Conservation (phyloP, 2,888 invertebrate species). For the Trichogramma evanescens region DNA sequence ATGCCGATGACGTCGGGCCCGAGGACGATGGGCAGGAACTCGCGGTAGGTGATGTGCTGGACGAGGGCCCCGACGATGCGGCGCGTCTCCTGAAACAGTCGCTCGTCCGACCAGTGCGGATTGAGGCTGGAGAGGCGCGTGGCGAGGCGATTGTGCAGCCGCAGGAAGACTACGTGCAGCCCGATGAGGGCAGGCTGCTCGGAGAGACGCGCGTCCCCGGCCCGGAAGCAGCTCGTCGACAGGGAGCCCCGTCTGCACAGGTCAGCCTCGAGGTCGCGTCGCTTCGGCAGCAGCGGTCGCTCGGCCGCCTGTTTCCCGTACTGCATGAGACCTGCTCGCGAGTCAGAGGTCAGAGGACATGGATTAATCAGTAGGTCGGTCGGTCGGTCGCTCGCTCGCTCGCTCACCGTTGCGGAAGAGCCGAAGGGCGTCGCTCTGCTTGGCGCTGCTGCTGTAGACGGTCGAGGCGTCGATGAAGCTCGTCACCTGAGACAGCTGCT, state of each 20-base stretch:
- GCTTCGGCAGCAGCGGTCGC: constrained; percentile 52
- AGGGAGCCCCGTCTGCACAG: constrained; percentile 66
- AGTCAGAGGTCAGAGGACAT: background rate
- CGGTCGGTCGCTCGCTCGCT: background rate
- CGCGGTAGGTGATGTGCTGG: constrained; percentile 78
- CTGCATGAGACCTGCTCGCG: constrained; percentile 40
- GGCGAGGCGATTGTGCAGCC: constrained; percentile 72
- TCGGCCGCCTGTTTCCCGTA: constrained; percentile 62
- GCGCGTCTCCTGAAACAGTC: constrained; percentile 76
- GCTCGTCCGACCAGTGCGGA: constrained; percentile 83
- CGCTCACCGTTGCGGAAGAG: constrained; percentile 64
- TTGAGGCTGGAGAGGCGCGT: constrained; percentile 65
- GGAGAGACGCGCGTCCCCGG: constrained; percentile 71
- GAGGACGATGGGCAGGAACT: constrained; percentile 74
- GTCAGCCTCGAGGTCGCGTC: constrained; percentile 55
- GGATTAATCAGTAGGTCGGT: too few relatives aligned
- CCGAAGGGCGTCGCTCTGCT: constrained; percentile 65
- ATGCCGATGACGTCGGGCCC: constrained; percentile 68
- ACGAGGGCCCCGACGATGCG: constrained; percentile 74
- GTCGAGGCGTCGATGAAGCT: constrained; percentile 76
- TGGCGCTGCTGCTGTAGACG: constrained; percentile 64
- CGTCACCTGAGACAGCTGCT: constrained; percentile 79
- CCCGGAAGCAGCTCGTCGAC: constrained; percentile 67
- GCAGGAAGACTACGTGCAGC: constrained; percentile 67
- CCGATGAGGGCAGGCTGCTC: constrained; percentile 76